These are phyloP conservation scores for Macheiramphus alcinus DNA, from an alignment of 2,113 vertebrate species.

Conservation along the genomic window DNA sequence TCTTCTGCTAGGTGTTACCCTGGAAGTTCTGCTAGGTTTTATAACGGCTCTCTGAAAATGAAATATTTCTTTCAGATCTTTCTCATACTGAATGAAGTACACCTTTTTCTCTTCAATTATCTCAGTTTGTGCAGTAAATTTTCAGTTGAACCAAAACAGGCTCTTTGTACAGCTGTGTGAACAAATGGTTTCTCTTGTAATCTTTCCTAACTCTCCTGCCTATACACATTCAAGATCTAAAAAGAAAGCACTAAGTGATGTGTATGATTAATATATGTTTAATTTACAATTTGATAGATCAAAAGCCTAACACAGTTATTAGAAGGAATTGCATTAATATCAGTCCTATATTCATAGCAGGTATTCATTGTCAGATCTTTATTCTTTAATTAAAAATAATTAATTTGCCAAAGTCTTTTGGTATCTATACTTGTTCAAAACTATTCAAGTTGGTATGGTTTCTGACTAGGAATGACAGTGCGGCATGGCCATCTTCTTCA, in stretches of 20 bases:
- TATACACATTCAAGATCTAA: background rate
- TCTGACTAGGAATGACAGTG: background rate
- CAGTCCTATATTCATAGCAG: background rate
- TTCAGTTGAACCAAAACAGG: background rate
- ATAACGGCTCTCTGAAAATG: background rate
- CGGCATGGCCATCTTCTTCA: background rate
- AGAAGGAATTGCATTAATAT: background rate
- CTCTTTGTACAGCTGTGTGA: background rate
- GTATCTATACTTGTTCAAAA: background rate
- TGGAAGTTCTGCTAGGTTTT: background rate
- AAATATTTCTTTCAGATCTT: background rate
- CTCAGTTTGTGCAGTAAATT: background rate
- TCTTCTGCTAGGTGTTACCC: background rate
- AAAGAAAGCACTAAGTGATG: background rate
- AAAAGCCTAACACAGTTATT: background rate
- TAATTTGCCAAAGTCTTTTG: background rate
- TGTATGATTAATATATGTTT: background rate
- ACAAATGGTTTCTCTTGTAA: background rate
- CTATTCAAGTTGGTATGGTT: background rate
- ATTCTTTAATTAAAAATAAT: background rate
- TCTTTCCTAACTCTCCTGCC: background rate
- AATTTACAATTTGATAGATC: background rate
- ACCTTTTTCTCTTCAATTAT: background rate
- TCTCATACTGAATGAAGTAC: background rate
- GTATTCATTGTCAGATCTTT: background rate